Evolutionary conservation across 2,888 invertebrate genomes (phyloP).

Genomic region (Mesoligia furuncula): DNA sequence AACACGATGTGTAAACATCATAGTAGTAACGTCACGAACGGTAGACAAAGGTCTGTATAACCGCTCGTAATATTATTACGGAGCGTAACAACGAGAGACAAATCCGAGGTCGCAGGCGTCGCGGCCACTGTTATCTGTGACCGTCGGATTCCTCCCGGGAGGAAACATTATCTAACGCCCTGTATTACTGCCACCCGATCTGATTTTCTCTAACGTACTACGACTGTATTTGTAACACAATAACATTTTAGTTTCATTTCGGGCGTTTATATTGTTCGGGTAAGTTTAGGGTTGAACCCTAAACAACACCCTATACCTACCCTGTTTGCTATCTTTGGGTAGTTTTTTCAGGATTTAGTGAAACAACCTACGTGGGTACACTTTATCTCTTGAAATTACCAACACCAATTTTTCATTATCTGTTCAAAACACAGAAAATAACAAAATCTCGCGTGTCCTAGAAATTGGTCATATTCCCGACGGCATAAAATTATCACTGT

Average conservation of each 20-base stretch:
- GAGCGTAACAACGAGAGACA: conserved; percentile 74
- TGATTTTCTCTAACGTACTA: conserved; percentile 76
- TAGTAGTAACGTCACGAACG: conserved; percentile 59
- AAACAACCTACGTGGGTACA: conserved; percentile 14
- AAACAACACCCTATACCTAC: neutral
- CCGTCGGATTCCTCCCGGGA: conserved; percentile 75
- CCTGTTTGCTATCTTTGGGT: conserved; percentile 17
- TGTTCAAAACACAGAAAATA: conserved; percentile 2
- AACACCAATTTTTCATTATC: neutral
- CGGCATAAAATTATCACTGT: conserved; percentile 16
- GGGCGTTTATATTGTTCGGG: conserved; percentile 59
- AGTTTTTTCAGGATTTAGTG: conserved; percentile 14
- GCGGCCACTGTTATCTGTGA: conserved; percentile 76
- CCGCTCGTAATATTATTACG: conserved; percentile 71
- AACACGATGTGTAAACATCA: conserved; percentile 62
- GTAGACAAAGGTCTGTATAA: conserved; percentile 69
- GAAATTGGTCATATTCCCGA: neutral
- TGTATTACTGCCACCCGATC: conserved; percentile 78
- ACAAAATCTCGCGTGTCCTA: neutral
- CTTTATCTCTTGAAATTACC: conserved; percentile 26
- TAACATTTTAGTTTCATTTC: conserved; percentile 76
- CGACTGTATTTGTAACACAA: conserved; percentile 77
- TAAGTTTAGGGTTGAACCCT: conserved; percentile 42
- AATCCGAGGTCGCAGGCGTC: conserved; percentile 77
- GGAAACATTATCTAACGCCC: conserved; percentile 82